Evolutionary conservation across 2,113 vertebrate species (phyloP).

Genomic region (Mirounga angustirostris): DNA sequence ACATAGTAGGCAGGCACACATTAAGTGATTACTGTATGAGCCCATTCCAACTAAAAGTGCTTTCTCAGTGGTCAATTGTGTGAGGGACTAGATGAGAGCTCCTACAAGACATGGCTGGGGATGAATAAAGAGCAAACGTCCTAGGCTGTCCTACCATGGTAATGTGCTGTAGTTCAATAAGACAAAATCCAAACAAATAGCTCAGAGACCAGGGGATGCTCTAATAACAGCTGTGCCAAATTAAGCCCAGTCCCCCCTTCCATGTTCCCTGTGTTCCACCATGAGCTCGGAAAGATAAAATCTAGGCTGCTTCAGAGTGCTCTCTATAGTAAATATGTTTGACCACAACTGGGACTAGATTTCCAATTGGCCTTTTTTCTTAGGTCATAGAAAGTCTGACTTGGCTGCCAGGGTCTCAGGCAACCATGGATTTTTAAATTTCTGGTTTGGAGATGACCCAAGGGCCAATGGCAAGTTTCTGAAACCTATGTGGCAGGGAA

Average conservation of each 20-base stretch:
- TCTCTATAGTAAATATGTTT: conserved; percentile 26
- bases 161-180: background rate
- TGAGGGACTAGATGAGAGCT: background rate
- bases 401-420: conserved; percentile 50
- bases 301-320: background rate
- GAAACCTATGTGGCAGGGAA: background rate
- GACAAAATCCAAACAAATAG: conserved; percentile 57
- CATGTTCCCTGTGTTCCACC: conserved; percentile 7
- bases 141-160: background rate
- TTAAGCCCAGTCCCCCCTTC: conserved; percentile 33
- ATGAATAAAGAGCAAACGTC: background rate
- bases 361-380: conserved; percentile 19
- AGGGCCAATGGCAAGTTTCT: conserved; percentile 17
- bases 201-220: background rate
- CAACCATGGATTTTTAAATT: background rate
- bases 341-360: background rate
- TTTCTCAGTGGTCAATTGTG: background rate
- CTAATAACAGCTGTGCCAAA: conserved; percentile 57
- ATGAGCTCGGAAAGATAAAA: conserved; percentile 60
- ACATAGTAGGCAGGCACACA: background rate
- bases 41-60: background rate
- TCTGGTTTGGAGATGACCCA: conserved; percentile 42
- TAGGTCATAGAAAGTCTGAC: conserved; percentile 45
- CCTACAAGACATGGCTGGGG: background rate
- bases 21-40: background rate